Base-by-base conservation (phyloP, 2,888 invertebrate genomes). In the Catocala sponsa region DNA sequence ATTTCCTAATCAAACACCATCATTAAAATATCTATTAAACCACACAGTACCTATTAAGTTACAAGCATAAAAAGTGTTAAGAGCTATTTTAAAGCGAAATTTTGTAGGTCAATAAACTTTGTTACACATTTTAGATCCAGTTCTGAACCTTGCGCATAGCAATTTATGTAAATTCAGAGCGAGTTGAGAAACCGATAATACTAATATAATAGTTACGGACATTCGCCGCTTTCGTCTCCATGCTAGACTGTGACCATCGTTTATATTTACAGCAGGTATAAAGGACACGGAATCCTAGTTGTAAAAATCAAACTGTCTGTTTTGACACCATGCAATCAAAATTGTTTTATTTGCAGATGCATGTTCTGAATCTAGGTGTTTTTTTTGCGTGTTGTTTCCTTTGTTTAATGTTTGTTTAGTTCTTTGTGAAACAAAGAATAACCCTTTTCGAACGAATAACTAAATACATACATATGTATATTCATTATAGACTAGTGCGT, bases 31-130 rank as follows among this genome's bases (percentile, higher is more conserved):
- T 33, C 42, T 42, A 46, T 46, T 38, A 41, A 41, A 32, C 50
- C 10, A 25, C 5, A 33, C 38, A 2, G 15, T 42, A 55, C 13
- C 43, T 51, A 59, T 51, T 51, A 48, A 47, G 42, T 46, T 47
- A 10, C 12, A 15, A 25, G 13, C 10, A 48, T 25, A 15, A 65
- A 65, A 64, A 47, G 55, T 42, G 32, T 32, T 42, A 41, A 42
- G 25, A 25, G 25, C 46, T 56, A 55, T 57, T 63, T 55, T 54
- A 55, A 48, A 44, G 57, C 59, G 42, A 60, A 42, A 52, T 65
- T 78, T 80, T 80, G 71, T 84, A 82, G 86, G 83, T 85, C 85
- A 83, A 83, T 79, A 82, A 82, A 81, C 87, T 86, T 79, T 74
- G 77, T 77, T 78, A 85, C 76, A 82, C 70, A 78, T 82, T 80